Percentiles rank a stretch among this genome's conserved stretches.
These are phyloP conservation scores for Talpa occidentalis DNA, from an alignment of 2,113 vertebrate genomes.

Conservation along the genomic window DNA sequence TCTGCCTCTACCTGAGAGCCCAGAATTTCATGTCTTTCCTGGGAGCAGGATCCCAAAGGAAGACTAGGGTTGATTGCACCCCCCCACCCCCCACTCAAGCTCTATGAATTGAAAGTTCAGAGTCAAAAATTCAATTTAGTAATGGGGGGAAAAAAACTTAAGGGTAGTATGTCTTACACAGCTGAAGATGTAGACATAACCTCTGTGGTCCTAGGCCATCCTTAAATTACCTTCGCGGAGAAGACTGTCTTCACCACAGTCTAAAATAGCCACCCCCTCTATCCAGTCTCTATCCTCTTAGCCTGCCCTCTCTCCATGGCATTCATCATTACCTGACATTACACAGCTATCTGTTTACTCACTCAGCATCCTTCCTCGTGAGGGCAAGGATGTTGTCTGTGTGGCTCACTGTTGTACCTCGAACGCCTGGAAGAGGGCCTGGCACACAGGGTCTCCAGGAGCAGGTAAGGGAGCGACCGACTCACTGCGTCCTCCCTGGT, in stretches of 20 bases:
- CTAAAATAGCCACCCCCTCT: not conserved
- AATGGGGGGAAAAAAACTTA: not conserved
- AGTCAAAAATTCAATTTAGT: conserved; percentile 24
- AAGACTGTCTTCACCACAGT: not conserved
- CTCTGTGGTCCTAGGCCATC: not conserved
- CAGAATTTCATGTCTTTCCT: not conserved
- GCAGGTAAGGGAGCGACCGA: not conserved
- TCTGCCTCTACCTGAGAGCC: not conserved
- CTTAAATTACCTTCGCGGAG: not conserved
- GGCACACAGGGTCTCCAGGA: not conserved
- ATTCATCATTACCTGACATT: not conserved
- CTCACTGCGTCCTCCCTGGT: not conserved
- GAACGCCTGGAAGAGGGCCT: not conserved
- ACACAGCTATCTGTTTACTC: not conserved
- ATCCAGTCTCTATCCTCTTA: not conserved
- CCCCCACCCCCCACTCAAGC: too few species aligned
- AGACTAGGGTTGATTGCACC: not conserved
- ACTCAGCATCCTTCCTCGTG: not conserved
- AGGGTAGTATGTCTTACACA: not conserved
- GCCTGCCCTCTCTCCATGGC: not conserved
- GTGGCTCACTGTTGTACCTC: not conserved
- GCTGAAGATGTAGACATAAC: not conserved
- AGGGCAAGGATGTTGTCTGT: not conserved
- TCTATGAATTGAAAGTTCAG: not conserved
- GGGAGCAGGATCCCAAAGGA: not conserved